Evolutionary conservation across 2,113 vertebrate genomes (phyloP).

Genomic region (Festucalex cinctus): DNA sequence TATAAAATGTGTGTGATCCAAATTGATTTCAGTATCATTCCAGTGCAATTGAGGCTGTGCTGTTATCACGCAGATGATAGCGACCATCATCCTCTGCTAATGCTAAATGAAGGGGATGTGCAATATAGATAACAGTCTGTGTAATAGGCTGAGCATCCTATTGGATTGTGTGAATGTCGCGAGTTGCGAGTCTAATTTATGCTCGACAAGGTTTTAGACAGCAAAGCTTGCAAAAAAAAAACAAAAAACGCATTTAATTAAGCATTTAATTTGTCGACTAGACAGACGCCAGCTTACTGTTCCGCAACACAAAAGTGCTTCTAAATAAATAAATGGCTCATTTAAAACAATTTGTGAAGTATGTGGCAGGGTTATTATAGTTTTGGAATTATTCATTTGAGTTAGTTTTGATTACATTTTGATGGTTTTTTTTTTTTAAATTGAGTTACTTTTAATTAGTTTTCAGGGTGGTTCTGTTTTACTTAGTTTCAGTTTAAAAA

Average conservation of each 20-base stretch:
- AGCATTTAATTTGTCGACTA: neutral
- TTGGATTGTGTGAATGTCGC: neutral
- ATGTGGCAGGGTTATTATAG: too few species aligned
- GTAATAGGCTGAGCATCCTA: conserved; percentile 16
- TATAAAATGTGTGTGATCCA: conserved; percentile 12
- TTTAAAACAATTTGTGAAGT: too few species aligned
- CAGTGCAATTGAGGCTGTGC: conserved; percentile 23
- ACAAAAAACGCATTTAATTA: neutral
- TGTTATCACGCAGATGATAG: conserved; percentile 35
- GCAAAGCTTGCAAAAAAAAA: too few species aligned
- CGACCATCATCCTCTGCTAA: conserved; percentile 42
- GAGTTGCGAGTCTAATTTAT: neutral
- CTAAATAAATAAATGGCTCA: too few species aligned
- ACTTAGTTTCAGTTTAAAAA: too few species aligned
- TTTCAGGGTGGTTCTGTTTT: too few species aligned
- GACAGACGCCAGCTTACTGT: neutral
- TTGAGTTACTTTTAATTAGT: too few species aligned
- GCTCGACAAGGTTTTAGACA: neutral
- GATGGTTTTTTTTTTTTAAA: too few species aligned
- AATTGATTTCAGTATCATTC: conserved; percentile 42
- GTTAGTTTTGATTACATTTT: too few species aligned
- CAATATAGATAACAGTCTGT: conserved; percentile 47
- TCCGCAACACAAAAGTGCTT: too few species aligned
- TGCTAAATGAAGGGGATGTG: conserved; percentile 26
- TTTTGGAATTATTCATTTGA: too few species aligned